Conservation (phyloP, 2,797 vertebrate genomes). For the Tenualosa thibaudeaui region DNA sequence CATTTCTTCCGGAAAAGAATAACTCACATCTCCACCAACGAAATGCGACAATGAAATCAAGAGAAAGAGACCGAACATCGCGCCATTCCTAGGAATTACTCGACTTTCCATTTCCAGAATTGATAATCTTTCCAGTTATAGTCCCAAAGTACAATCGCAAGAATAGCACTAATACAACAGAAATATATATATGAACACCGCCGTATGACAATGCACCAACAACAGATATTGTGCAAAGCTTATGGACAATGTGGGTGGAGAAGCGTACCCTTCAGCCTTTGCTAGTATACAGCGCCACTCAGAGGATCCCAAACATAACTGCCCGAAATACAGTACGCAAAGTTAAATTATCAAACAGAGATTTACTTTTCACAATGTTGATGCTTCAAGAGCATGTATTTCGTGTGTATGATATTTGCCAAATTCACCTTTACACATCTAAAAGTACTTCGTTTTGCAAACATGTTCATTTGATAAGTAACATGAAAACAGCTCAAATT, state of each 20-base stretch:
- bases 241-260: background rate
- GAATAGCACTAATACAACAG: background rate
- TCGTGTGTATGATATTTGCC: too few species aligned
- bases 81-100: background rate
- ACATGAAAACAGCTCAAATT: too few species aligned
- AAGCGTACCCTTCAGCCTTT: background rate
- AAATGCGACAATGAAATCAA: conserved; percentile 19
- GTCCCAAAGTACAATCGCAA: background rate
- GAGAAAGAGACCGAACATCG: conserved; percentile 19
- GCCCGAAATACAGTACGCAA: background rate
- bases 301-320: background rate
- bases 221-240: background rate
- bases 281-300: background rate
- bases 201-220: background rate
- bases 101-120: background rate
- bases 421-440: too few species aligned
- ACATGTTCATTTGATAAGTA: too few species aligned
- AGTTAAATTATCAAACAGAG: background rate
- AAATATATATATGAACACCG: background rate
- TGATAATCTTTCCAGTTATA: background rate
- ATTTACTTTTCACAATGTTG: background rate
- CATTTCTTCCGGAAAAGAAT: conserved; percentile 58
- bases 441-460: too few species aligned
- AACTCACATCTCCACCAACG: conserved; percentile 51
- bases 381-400: too few species aligned